phyloP scores from a whole-genome alignment of 2,113 vertebrate species.

The Phaethornis superciliosus region DNA sequence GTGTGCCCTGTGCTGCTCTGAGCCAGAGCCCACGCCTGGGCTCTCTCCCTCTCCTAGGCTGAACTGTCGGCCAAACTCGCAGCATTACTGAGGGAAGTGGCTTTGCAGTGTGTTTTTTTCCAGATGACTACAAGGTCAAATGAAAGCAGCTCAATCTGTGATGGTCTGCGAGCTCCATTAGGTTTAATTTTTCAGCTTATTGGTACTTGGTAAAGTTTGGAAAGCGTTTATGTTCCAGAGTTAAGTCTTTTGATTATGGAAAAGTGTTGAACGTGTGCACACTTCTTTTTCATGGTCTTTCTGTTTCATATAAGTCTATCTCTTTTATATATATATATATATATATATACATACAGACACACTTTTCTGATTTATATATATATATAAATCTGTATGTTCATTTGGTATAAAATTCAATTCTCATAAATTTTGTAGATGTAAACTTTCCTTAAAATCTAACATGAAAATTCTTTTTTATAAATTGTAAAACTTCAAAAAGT shows the following conservation, averaged over 20 bases:
- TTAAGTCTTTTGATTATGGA: neutral
- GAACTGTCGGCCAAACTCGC: neutral
- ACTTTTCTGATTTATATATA: neutral
- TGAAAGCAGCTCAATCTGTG: neutral
- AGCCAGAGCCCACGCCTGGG: neutral
- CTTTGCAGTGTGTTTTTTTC: neutral
- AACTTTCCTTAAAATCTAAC: neutral
- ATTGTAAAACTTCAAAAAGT: neutral
- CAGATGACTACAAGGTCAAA: neutral
- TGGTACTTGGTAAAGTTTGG: neutral
- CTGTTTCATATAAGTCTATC: neutral
- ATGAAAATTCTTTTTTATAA: neutral
- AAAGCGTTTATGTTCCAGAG: neutral
- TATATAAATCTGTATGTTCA: neutral
- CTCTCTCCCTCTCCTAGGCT: neutral
- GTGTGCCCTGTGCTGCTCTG: accelerated
- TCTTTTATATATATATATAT: neutral
- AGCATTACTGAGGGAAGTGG: neutral
- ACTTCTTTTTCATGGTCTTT: neutral
- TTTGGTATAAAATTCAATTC: neutral
- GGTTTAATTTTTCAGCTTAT: neutral
- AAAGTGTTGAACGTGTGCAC: neutral
- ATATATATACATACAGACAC: neutral
- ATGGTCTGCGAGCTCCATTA: neutral
- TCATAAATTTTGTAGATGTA: neutral